Percentiles rank a stretch among this genome's conserved stretches.
Conservation (phyloP, 2,113 vertebrate genomes). For the Hiodon tergisus region DNA sequence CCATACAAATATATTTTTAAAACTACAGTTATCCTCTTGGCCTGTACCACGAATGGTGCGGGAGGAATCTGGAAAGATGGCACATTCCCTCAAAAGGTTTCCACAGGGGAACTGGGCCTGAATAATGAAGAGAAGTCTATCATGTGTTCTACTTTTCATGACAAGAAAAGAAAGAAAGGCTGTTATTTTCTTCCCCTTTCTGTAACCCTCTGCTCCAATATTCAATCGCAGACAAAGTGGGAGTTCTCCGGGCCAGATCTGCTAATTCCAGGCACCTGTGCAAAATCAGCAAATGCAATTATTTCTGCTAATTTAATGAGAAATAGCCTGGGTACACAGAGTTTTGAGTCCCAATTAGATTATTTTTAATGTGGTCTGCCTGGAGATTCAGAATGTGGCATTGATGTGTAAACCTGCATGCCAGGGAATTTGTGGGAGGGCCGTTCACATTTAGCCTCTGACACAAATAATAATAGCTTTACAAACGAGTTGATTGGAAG, state of each 20-base stretch:
- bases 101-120: neutral
- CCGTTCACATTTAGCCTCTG: no score
- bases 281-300: neutral
- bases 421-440: no score
- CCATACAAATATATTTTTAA: no score
- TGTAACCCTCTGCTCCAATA: neutral
- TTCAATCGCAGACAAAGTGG: neutral
- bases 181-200: neutral
- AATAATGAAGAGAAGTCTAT: neutral
- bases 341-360: no score
- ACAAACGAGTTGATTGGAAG: no score
- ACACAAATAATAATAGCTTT: no score
- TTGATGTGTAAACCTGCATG: no score
- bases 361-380: no score
- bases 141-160: neutral
- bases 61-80: neutral
- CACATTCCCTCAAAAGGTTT: neutral
- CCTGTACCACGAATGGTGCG: neutral
- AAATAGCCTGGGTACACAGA: no score
- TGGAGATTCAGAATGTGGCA: no score
- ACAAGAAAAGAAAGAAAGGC: neutral
- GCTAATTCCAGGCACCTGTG: neutral
- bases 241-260: neutral
- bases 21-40: no score
- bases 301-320: no score